Evolutionary conservation across 1,140 invertebrate species (phyloP), one percentile per base, ranked within the genome.

Genomic region (Zaprionus nigranus): DNA sequence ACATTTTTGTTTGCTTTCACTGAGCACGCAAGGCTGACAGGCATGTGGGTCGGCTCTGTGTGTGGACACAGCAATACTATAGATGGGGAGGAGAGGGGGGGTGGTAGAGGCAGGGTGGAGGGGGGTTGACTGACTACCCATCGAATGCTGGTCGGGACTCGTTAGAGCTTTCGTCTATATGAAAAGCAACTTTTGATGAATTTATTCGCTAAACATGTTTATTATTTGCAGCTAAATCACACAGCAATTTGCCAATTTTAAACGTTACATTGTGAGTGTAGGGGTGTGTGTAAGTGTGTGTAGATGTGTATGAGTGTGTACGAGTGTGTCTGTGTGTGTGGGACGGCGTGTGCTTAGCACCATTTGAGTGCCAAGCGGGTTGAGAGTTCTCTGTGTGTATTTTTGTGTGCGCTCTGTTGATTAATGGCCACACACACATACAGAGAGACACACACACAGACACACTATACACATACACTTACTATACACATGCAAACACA

Each of bases 191-290:
- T 88, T 85, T 88, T 88, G 84, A 90, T 90, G 81, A 90, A 88
- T 90, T 88, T 81, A 83, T 91, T 76, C 75, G 81, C 87, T 87
- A 87, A 90, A 83, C 82, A 90, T 87, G 83, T 87, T 91, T 91
- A 90, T 91, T 91, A 90, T 91, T 91, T 90, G 82, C 80, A 80
- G 75, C 75, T 90, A 83, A 90, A 87, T 90, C 82, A 90, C 82
- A 81, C 78, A 87, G 74, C 86, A 90, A 90, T 90, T 90, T 91
- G 87, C 79, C 82, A 90, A 85, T 91, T 91, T 90, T 70, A 83
- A 78, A 58, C 76, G 78, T 70, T 70, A 59, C 51, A 59, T 58
- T 72, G 40, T n/a, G 38, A 63, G 58, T 59, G 28, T 61, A 17
- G 36, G 24, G 26, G 36, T 64, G 20, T 36, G 22, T 15, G 9